phyloP scores from a whole-genome alignment of 2,888 invertebrate genomes.

The Eupithecia inturbata region DNA sequence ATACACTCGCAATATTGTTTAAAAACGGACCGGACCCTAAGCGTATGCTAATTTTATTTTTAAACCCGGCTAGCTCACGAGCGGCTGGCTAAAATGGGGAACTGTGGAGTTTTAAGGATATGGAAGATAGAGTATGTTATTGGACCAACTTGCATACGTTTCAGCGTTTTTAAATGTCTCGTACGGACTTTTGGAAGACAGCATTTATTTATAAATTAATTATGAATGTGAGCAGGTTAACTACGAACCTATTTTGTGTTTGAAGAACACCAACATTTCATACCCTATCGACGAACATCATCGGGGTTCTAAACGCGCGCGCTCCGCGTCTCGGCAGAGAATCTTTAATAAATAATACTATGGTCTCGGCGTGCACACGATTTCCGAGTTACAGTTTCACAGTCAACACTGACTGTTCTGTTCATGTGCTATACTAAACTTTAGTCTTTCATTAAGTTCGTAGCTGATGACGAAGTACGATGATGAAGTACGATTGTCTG shows the following conservation, averaged over 20 bases:
- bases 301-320: neutral
- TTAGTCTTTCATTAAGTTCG: neutral
- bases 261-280: neutral
- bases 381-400: no score
- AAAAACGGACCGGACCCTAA: slow-evolving; percentile 58
- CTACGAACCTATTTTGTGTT: neutral
- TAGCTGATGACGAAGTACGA: neutral
- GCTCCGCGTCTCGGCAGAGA: no score
- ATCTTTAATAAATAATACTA: no score
- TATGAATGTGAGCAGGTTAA: neutral
- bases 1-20: slow-evolving; percentile 56
- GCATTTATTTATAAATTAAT: neutral
- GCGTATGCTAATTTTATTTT: slow-evolving; percentile 81
- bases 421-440: no score
- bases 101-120: neutral
- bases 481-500: no score
- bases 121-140: neutral
- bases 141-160: neutral
- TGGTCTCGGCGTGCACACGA: neutral
- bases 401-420: no score
- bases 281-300: neutral
- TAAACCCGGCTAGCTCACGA: slow-evolving; percentile 46
- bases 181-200: neutral
- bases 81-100: slow-evolving; percentile 9
- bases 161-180: neutral